These are phyloP conservation scores for Oryctes rhinoceros DNA, from an alignment of 1,140 invertebrate genomes.

Conservation along the genomic window DNA sequence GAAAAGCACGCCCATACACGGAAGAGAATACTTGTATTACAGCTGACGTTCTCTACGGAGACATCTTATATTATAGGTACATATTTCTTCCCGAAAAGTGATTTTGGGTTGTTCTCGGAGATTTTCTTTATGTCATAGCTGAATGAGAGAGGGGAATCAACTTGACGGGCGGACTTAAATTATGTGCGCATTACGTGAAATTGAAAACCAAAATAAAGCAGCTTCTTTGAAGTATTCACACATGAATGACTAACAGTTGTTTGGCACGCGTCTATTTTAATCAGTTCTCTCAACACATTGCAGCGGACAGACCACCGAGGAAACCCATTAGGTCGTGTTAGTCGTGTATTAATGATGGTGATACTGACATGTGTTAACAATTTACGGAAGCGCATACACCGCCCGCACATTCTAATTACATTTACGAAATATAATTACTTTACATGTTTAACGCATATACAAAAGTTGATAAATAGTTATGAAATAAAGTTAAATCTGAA, in stretches of 20 bases:
- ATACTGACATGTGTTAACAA: conserved; percentile 47
- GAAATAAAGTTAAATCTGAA: too few species aligned
- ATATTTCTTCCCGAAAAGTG: conserved; percentile 13
- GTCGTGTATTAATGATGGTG: conserved; percentile 44
- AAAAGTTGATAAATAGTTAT: neutral
- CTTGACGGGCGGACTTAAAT: conserved; percentile 21
- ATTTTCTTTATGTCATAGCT: neutral
- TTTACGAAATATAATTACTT: neutral
- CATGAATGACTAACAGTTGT: conserved; percentile 41
- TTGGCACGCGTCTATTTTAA: conserved; percentile 46
- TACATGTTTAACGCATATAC: neutral
- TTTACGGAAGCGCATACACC: conserved; percentile 40
- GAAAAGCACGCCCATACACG: conserved; percentile 16
- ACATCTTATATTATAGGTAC: conserved; percentile 25
- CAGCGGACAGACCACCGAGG: conserved; percentile 43
- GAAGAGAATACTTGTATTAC: neutral
- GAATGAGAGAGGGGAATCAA: conserved; percentile 18
- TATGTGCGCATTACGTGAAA: conserved; percentile 38
- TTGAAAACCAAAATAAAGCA: conserved; percentile 40
- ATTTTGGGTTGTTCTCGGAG: conserved; percentile 12
- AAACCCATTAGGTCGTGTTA: conserved; percentile 43
- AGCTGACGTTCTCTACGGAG: neutral
- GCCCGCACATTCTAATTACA: conserved; percentile 4
- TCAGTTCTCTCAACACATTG: conserved; percentile 40
- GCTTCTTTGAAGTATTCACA: conserved; percentile 39